phyloP scores from a whole-genome alignment of 1,140 invertebrate species.

The Carposina sasakii region DNA sequence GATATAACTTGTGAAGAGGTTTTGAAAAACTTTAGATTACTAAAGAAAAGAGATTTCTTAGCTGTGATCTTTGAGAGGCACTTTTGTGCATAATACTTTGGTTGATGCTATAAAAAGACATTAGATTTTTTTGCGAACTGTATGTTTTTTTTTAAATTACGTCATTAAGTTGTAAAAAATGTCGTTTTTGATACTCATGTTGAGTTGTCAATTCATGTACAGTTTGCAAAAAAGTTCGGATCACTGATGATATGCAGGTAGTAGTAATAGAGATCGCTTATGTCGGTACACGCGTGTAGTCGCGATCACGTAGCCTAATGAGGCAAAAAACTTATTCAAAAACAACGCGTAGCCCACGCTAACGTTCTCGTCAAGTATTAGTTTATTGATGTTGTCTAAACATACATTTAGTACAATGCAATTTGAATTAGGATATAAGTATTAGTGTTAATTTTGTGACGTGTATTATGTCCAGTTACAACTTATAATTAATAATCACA shows the following conservation, averaged over 20 bases:
- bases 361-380: conserved; percentile 42
- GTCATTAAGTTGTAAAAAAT: too few relatives aligned
- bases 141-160: too few relatives aligned
- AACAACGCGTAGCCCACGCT: too few relatives aligned
- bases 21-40: conserved; percentile 39
- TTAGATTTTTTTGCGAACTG: too few relatives aligned
- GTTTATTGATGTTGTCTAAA: conserved; percentile 51
- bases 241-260: conserved; percentile 22
- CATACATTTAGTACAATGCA: conserved; percentile 57
- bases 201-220: too few relatives aligned
- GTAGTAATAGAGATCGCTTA: conserved; percentile 37
- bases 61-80: conserved; percentile 63
- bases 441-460: conserved; percentile 38
- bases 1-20: conserved; percentile 36
- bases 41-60: conserved; percentile 63
- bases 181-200: too few relatives aligned
- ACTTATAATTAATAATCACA: conserved; percentile 36
- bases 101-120: too few relatives aligned
- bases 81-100: conserved; percentile 58
- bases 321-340: too few relatives aligned
- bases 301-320: too few relatives aligned
- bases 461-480: conserved; percentile 52
- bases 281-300: too few relatives aligned
- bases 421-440: conserved; percentile 37
- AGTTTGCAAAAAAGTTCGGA: too few relatives aligned